Evolutionary conservation across 2,797 vertebrate genomes (phyloP).

Genomic region (Loris lydekkerianus): DNA sequence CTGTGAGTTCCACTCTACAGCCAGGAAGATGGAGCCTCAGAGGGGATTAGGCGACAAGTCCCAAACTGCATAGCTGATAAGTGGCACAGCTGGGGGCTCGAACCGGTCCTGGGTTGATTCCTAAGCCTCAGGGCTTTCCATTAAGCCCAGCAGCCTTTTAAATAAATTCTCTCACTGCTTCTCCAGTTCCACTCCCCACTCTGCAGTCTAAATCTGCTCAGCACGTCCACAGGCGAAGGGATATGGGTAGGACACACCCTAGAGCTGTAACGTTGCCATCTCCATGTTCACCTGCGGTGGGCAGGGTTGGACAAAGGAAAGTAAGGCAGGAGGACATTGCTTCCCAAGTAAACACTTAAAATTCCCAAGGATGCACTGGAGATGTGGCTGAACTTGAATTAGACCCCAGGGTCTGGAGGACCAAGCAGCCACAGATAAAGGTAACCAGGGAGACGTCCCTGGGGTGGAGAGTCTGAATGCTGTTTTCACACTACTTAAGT

Average conservation of each 20-base stretch:
- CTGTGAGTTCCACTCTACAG: background rate
- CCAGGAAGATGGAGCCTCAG: background rate
- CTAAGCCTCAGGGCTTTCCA: background rate
- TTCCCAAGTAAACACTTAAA: slow-evolving; percentile 69
- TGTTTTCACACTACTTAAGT: slow-evolving; percentile 27
- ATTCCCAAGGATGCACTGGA: slow-evolving; percentile 9
- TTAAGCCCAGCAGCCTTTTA: background rate
- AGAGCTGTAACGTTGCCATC: background rate
- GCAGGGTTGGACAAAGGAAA: background rate
- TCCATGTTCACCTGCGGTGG: background rate
- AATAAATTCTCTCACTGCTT: background rate
- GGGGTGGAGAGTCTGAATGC: background rate
- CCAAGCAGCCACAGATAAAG: background rate
- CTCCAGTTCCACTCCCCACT: background rate
- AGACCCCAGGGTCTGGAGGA: background rate
- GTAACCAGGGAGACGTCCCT: slow-evolving; percentile 70
- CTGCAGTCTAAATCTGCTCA: background rate
- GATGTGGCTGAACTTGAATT: background rate
- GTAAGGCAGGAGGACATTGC: background rate
- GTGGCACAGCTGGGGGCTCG: background rate
- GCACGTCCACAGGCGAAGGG: background rate
- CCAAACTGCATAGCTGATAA: background rate
- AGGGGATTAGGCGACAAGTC: background rate
- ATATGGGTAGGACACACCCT: background rate
- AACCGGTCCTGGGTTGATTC: background rate